These are phyloP conservation scores for Microctonus aethiopoides DNA, from an alignment of 2,888 invertebrate genomes.

Conservation along the genomic window DNA sequence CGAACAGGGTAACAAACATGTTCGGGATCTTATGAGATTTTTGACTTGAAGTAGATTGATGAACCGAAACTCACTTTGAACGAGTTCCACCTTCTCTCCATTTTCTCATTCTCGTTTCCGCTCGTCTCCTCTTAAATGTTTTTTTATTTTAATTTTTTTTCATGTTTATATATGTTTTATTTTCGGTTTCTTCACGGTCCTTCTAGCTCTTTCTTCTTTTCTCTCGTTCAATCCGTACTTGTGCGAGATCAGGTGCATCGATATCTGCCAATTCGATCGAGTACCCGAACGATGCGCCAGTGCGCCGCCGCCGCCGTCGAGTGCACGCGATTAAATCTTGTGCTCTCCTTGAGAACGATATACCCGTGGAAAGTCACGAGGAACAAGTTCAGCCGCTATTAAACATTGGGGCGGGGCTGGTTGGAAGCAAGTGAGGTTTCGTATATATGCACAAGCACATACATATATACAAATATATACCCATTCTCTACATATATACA, in stretches of 20 bases:
- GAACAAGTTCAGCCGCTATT: slow-evolving; percentile 40
- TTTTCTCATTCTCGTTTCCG: background rate
- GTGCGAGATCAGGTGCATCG: slow-evolving; percentile 30
- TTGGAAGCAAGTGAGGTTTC: slow-evolving; percentile 40
- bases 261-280: slow-evolving; percentile 34
- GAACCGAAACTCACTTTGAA: slow-evolving; percentile 1
- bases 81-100: background rate
- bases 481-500: background rate
- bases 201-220: slow-evolving; percentile 12
- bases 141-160: background rate
- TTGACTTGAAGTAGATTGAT: slow-evolving; percentile 11
- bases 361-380: slow-evolving; percentile 37
- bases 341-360: slow-evolving; percentile 32
- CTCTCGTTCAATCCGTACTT: slow-evolving; percentile 15
- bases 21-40: slow-evolving; percentile 6
- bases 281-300: slow-evolving; percentile 25
- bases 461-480: too few relatives aligned
- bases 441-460: background rate
- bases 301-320: slow-evolving; percentile 30
- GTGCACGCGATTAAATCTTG: slow-evolving; percentile 49
- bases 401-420: slow-evolving; percentile 42
- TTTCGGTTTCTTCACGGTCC: background rate
- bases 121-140: too few relatives aligned
- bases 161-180: slow-evolving; percentile 21
- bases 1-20: background rate